Percentiles rank a stretch among this genome's conserved stretches.
Conservation (phyloP, 2,113 vertebrate genomes). For the Eptesicus fuscus region DNA sequence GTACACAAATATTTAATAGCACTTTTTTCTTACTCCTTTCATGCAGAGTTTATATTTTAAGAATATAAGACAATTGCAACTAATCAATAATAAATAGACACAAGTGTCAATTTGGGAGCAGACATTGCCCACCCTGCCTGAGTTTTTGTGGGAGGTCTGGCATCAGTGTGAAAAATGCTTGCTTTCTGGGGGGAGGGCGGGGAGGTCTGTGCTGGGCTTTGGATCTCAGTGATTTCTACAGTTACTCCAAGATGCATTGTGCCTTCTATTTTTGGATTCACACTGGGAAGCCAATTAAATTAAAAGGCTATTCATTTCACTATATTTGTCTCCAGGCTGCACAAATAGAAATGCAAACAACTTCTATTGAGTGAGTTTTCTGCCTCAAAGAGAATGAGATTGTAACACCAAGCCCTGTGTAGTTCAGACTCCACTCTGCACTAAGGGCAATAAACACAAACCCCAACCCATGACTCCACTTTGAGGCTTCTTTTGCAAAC, state of each 20-base stretch:
- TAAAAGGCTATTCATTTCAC: constrained; percentile 82
- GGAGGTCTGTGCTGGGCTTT: constrained; percentile 47
- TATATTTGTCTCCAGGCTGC: constrained; percentile 76
- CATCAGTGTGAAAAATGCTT: constrained; percentile 23
- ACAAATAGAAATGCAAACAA: constrained; percentile 78
- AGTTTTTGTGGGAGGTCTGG: constrained; percentile 66
- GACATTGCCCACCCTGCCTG: neutral
- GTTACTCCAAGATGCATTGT: constrained; percentile 70
- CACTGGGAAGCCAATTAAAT: constrained; percentile 83
- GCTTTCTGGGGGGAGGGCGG: neutral
- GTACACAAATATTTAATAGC: neutral
- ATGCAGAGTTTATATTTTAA: neutral
- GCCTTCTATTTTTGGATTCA: constrained; percentile 75
- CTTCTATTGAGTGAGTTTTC: constrained; percentile 71
- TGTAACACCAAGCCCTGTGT: constrained; percentile 64
- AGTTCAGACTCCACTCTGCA: constrained; percentile 51
- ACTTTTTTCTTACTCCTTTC: neutral
- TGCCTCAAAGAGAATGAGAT: constrained; percentile 66
- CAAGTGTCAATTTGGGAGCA: constrained; percentile 54
- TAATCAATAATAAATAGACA: constrained; percentile 67
- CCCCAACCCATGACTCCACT: neutral
- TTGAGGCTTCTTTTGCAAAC: constrained; percentile 32
- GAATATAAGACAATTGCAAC: constrained; percentile 41
- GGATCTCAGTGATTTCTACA: constrained; percentile 75
- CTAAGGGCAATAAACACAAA: constrained; percentile 42